Conservation (phyloP, 2,113 vertebrate species). For the Burhinus oedicnemus region DNA sequence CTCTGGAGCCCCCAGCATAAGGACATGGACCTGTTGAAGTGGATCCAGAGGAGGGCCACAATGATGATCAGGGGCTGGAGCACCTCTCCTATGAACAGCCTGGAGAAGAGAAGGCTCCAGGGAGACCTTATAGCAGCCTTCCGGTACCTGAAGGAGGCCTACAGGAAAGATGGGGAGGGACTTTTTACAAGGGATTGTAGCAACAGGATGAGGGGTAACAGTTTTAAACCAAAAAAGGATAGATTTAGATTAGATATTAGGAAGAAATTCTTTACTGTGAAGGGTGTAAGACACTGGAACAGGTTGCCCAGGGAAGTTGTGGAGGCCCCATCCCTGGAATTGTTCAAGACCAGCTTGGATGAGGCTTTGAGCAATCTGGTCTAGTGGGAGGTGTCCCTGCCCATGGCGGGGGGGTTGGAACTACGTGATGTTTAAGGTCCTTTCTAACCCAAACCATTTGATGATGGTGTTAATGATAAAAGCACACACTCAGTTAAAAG, state of each 20-base stretch:
- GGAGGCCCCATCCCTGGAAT: not conserved
- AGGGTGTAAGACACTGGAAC: not conserved
- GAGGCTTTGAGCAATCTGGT: not conserved
- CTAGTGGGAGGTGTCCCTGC: not conserved
- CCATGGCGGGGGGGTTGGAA: not conserved
- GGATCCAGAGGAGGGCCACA: not conserved
- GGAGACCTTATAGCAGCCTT: not conserved
- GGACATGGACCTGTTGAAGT: not conserved
- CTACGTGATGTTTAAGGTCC: too few species aligned
- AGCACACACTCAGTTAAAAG: not conserved
- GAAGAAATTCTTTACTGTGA: not conserved
- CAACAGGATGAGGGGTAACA: not conserved
- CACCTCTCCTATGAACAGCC: not conserved
- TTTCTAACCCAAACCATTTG: not conserved
- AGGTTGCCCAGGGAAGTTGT: not conserved
- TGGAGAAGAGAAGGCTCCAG: not conserved
- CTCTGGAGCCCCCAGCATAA: not conserved
- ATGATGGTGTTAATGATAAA: not conserved
- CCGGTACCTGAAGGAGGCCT: not conserved
- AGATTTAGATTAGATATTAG: not conserved
- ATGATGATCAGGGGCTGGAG: not conserved
- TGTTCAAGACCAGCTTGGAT: not conserved
- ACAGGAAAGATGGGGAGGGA: not conserved
- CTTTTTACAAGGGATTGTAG: not conserved
- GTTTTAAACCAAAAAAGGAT: not conserved